A percentile compares a stretch with the other conserved stretches of the same genome.
phyloP scores from a whole-genome alignment of 2,797 vertebrate genomes.

The Amblyopsis hoosieri region DNA sequence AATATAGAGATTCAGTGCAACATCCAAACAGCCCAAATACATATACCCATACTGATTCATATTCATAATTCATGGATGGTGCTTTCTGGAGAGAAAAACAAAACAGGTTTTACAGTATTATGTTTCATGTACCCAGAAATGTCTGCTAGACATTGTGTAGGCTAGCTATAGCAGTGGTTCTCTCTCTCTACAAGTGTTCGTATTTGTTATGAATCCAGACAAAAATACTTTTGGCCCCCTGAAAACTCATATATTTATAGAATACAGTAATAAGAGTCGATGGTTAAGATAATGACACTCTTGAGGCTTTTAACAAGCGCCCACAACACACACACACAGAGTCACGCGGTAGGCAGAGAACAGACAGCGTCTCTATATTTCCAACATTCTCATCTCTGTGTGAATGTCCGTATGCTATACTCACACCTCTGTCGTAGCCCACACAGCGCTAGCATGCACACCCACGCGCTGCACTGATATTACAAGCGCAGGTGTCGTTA shows the following conservation, averaged over 20 bases:
- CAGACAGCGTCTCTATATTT: background rate
- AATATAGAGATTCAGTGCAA: background rate
- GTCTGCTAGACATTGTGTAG: background rate
- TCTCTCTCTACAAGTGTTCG: too few species aligned
- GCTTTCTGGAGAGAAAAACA: background rate
- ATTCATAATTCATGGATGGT: background rate
- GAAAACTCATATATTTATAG: too few species aligned
- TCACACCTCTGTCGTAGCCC: conserved; percentile 64
- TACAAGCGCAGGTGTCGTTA: conserved; percentile 58
- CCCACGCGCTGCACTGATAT: conserved; percentile 58
- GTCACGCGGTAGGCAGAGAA: background rate
- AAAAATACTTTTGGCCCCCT: too few species aligned
- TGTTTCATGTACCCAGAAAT: background rate
- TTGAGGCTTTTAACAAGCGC: too few species aligned
- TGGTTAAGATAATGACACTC: too few species aligned
- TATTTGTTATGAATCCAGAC: too few species aligned
- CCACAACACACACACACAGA: background rate
- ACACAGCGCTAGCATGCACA: conserved; percentile 70
- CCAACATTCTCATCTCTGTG: conserved; percentile 44
- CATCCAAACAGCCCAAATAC: background rate
- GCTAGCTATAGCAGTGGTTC: background rate
- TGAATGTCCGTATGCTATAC: conserved; percentile 53
- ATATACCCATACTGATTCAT: background rate
- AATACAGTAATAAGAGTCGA: too few species aligned
- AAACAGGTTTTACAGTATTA: background rate